Evolutionary conservation across 2,797 vertebrate species (phyloP).

Genomic region (Hippocampus kuda): DNA sequence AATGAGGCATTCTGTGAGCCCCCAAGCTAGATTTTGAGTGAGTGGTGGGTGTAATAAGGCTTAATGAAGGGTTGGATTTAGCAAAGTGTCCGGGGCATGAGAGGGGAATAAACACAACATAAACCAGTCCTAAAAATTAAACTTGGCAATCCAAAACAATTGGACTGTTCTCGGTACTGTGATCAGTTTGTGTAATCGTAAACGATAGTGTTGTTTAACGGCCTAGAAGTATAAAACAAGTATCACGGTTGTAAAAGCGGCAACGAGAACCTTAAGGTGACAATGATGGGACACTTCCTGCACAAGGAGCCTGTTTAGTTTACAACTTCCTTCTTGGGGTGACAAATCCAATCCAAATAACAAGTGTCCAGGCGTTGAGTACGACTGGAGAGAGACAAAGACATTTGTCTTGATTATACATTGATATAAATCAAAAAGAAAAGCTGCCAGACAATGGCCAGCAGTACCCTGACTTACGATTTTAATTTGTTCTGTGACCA

Average conservation of each 20-base stretch:
- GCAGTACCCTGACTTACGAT: neutral
- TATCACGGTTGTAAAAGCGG: slow-evolving; percentile 6
- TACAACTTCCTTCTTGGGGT: slow-evolving; percentile 77
- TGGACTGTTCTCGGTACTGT: slow-evolving; percentile 7
- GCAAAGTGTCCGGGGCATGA: slow-evolving; percentile 58
- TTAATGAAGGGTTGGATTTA: slow-evolving; percentile 68
- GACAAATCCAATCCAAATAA: slow-evolving; percentile 62
- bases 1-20: slow-evolving; percentile 67
- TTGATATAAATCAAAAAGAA: neutral
- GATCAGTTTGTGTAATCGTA: slow-evolving; percentile 11
- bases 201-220: slow-evolving; percentile 7
- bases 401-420: neutral
- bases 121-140: slow-evolving; percentile 66
- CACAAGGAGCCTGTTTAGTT: slow-evolving; percentile 61
- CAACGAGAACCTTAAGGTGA: slow-evolving; percentile 52
- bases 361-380: slow-evolving; percentile 65
- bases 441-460: neutral
- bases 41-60: slow-evolving; percentile 64
- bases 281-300: slow-evolving; percentile 67
- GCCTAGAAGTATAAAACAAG: neutral
- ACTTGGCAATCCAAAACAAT: slow-evolving; percentile 49
- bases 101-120: slow-evolving; percentile 68
- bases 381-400: slow-evolving; percentile 30
- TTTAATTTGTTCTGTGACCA: neutral
- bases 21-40: slow-evolving; percentile 65